Percentiles rank a stretch among this genome's conserved stretches.
Conservation (phyloP, 1,140 invertebrate species). For the Geopemphigus sp. region DNA sequence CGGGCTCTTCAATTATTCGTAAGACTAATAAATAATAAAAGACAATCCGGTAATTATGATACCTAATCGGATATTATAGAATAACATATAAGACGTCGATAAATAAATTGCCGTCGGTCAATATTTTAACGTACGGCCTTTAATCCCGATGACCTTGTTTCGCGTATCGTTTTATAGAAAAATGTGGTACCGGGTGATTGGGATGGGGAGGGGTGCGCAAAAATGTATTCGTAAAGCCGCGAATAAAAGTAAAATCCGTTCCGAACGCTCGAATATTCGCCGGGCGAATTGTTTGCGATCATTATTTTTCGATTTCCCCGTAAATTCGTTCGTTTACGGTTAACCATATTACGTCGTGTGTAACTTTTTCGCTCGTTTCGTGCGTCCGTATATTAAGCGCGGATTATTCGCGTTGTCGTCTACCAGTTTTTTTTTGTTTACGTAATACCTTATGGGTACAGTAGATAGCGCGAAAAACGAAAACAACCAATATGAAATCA, state of each 20-base stretch:
- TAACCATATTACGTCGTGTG: too few relatives aligned
- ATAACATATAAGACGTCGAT: not conserved
- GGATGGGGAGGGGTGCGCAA: too few relatives aligned
- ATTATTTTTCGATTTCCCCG: too few relatives aligned
- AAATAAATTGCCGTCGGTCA: not conserved
- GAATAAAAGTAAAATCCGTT: too few relatives aligned
- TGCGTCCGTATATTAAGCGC: too few relatives aligned
- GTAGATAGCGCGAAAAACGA: not conserved
- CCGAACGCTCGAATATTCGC: too few relatives aligned
- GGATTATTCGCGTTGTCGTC: too few relatives aligned
- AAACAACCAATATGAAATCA: not conserved
- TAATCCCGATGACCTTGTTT: not conserved
- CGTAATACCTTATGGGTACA: not conserved
- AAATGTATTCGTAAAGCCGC: too few relatives aligned
- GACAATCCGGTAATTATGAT: constrained; percentile 9
- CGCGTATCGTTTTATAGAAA: not conserved
- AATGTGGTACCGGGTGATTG: too few relatives aligned
- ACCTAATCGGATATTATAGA: constrained; percentile 8
- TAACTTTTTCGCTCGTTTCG: too few relatives aligned
- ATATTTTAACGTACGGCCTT: not conserved
- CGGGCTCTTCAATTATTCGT: not conserved
- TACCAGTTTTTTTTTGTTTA: not conserved
- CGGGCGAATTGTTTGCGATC: too few relatives aligned
- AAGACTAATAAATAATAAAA: not conserved
- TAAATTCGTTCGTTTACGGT: too few relatives aligned